A percentile compares a stretch with the other conserved stretches of the same genome.
phyloP scores from a whole-genome alignment of 2,888 invertebrate species.

The Acrobasis repandana region DNA sequence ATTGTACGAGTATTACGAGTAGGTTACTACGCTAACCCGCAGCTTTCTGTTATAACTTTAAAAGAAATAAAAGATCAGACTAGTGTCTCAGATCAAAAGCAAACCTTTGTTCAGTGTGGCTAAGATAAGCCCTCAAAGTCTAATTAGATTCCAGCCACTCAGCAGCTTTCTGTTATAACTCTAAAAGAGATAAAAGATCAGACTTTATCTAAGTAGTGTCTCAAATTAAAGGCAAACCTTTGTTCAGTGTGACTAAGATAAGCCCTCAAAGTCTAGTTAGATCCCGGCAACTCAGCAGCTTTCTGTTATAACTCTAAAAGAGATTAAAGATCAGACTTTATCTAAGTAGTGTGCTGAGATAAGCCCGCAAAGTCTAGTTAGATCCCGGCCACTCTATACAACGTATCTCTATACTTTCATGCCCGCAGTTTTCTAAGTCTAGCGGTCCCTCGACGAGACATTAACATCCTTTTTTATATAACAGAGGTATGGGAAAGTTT shows the following conservation, averaged over 20 bases:
- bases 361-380: not conserved
- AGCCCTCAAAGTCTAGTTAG: constrained; percentile 3
- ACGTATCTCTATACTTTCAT: too few species aligned
- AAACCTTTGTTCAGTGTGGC: not conserved
- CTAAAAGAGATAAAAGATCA: too few species aligned
- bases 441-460: not conserved
- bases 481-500: constrained; percentile 1
- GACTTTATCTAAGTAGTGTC: too few species aligned
- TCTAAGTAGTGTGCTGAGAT: not conserved
- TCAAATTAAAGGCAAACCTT: constrained; percentile 1
- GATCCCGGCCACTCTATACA: not conserved
- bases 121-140: not conserved
- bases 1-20: too few species aligned
- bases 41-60: too few species aligned
- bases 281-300: not conserved
- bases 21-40: too few species aligned
- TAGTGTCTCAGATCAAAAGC: constrained; percentile 4
- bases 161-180: too few species aligned
- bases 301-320: too few species aligned
- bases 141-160: not conserved
- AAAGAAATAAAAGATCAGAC: too few species aligned
- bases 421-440: constrained; percentile 4
- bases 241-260: not conserved
- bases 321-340: too few species aligned
- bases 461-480: constrained; percentile 11